Evolutionary conservation across 2,797 vertebrate genomes (phyloP).

Genomic region (Gallirallus australis): DNA sequence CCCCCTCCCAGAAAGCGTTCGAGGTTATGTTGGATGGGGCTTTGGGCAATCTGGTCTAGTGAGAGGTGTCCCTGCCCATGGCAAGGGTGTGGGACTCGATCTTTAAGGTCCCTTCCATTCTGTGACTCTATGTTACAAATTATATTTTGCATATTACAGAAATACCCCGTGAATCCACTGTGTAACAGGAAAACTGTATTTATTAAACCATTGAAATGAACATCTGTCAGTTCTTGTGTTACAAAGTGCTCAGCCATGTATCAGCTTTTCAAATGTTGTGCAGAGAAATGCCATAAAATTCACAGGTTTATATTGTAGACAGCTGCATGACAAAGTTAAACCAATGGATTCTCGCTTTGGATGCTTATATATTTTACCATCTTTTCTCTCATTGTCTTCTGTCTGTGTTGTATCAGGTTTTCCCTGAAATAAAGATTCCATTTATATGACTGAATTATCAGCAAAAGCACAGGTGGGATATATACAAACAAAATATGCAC

Average conservation of each 20-base stretch:
- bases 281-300: background rate
- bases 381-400: background rate
- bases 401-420: background rate
- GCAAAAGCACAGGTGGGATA: background rate
- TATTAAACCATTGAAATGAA: background rate
- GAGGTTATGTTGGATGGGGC: too few relatives aligned
- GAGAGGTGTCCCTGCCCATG: too few relatives aligned
- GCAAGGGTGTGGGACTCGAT: too few relatives aligned
- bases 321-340: background rate
- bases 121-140: too few relatives aligned
- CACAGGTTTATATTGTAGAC: background rate
- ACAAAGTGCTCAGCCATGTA: background rate
- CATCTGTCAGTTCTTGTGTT: background rate
- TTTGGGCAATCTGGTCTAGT: too few relatives aligned
- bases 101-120: too few relatives aligned
- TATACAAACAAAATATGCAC: background rate
- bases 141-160: slow-evolving; percentile 9
- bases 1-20: too few relatives aligned
- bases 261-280: background rate
- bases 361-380: background rate
- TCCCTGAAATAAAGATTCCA: background rate
- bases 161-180: background rate
- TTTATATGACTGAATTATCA: background rate
- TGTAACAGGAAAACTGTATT: background rate
- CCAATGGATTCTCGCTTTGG: background rate